Evolutionary conservation across 2,888 invertebrate genomes (phyloP).

Genomic region (Rhodophaea formosa): DNA sequence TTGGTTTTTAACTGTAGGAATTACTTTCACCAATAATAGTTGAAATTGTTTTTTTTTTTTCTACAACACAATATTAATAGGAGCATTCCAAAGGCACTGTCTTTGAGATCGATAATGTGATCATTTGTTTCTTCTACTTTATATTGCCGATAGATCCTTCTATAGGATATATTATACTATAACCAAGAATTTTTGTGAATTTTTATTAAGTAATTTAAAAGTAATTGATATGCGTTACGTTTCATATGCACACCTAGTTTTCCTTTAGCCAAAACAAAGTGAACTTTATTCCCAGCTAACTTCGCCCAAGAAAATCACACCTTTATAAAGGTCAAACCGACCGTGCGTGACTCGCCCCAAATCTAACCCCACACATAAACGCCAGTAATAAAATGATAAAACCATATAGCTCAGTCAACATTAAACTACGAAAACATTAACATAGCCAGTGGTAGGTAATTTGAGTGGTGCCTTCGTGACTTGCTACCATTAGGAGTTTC

Average conservation of each 20-base stretch:
- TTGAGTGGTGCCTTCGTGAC: constrained; percentile 68
- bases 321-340: constrained; percentile 4
- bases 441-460: constrained; percentile 46
- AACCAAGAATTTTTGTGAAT: too few species aligned
- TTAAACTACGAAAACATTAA: constrained; percentile 37
- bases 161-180: too few species aligned
- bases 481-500: constrained; percentile 67
- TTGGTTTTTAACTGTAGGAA: too few species aligned
- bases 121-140: too few species aligned
- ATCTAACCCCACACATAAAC: constrained; percentile 19
- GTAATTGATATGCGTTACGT: too few species aligned
- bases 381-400: constrained; percentile 28
- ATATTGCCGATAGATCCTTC: too few species aligned
- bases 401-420: constrained; percentile 24
- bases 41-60: too few species aligned
- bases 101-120: too few species aligned
- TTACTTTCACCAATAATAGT: too few species aligned
- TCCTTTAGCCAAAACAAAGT: neutral
- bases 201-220: too few species aligned
- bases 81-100: too few species aligned
- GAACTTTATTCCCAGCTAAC: constrained; percentile 13
- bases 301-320: constrained; percentile 11
- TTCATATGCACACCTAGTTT: neutral
- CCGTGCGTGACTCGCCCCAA: constrained; percentile 22
- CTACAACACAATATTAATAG: too few species aligned